phyloP scores from a whole-genome alignment of 1,140 invertebrate genomes.

The Bombyx mori region ASM3026992v2 NC_085133.1:4354501-4355000 shows the following conservation, averaged over 20 bases:
- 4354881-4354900: conserved; percentile 51
- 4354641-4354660: conserved; percentile 72
- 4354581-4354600: conserved; percentile 77
- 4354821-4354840: conserved; percentile 56
- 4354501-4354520: conserved; percentile 78
- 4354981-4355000: conserved; percentile 72
- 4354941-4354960: conserved; percentile 61
- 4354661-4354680: conserved; percentile 71
- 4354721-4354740: conserved; percentile 63
- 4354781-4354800: conserved; percentile 73
- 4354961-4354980: conserved; percentile 51
- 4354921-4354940: conserved; percentile 48
- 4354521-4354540: conserved; percentile 85
- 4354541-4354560: conserved; percentile 80
- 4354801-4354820: conserved; percentile 69
- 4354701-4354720: conserved; percentile 59
- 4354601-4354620: conserved; percentile 60
- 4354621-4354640: conserved; percentile 65
- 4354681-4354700: conserved; percentile 61
- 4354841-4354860: conserved; percentile 54
- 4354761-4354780: conserved; percentile 66
- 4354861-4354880: conserved; percentile 40
- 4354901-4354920: conserved; percentile 51
- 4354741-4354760: conserved; percentile 64
- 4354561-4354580: conserved; percentile 88